A percentile compares a stretch with the other conserved stretches of the same genome.
phyloP scores from a whole-genome alignment of 2,888 invertebrate species.

The Bhutanitis thaidina region DNA sequence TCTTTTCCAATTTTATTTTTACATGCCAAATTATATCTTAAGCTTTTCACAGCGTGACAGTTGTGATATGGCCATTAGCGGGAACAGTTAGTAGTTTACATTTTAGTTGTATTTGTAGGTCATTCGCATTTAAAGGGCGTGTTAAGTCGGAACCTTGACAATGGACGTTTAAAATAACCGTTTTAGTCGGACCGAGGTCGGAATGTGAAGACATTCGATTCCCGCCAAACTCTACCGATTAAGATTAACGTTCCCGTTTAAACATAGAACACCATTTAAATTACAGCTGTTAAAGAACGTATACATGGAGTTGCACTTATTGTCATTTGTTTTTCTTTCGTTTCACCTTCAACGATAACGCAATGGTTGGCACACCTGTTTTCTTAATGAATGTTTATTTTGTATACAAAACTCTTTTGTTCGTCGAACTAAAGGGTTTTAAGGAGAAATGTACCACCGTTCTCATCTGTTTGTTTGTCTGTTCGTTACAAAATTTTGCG shows the following conservation, averaged over 20 bases:
- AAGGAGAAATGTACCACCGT: too few relatives aligned
- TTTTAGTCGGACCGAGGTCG: conserved; percentile 3
- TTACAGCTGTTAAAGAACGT: conserved; percentile 11
- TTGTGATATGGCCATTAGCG: too few relatives aligned
- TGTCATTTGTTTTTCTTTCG: neutral
- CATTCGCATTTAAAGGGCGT: neutral
- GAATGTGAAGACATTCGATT: conserved; percentile 5
- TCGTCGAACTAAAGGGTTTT: too few relatives aligned
- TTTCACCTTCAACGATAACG: neutral
- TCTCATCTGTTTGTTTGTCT: too few relatives aligned
- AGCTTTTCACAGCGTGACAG: too few relatives aligned
- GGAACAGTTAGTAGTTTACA: neutral
- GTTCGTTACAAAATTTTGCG: too few relatives aligned
- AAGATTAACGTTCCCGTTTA: conserved; percentile 12
- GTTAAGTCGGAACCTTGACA: conserved; percentile 10
- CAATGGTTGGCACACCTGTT: neutral
- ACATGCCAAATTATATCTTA: too few relatives aligned
- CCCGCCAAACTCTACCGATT: conserved; percentile 7
- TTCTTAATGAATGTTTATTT: neutral
- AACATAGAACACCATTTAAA: conserved; percentile 18
- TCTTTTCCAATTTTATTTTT: too few relatives aligned
- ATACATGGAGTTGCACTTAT: conserved; percentile 16
- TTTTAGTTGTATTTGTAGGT: neutral
- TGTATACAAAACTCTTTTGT: too few relatives aligned
- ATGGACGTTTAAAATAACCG: conserved; percentile 13